Evolutionary conservation across 2,113 vertebrate genomes (phyloP).

Genomic region (Cygnus buccinator): DNA sequence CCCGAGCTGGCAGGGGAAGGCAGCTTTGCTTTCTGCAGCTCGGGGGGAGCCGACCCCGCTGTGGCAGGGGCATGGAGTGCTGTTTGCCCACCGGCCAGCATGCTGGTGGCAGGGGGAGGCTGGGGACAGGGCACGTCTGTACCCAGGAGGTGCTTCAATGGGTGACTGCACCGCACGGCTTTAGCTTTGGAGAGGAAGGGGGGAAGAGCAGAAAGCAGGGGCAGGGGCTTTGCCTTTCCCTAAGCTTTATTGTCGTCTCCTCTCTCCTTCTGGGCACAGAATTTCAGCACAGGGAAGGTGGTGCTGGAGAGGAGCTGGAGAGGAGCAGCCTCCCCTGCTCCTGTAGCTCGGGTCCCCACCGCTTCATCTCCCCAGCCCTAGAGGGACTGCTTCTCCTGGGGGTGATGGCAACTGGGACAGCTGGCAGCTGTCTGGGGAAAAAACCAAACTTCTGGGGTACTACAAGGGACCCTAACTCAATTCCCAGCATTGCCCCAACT

Average conservation of each 20-base stretch:
- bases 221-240: not conserved
- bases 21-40: not conserved
- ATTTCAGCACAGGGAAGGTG: fast-evolving
- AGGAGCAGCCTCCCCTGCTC: not conserved
- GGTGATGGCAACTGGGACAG: not conserved
- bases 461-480: not conserved
- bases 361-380: fast-evolving
- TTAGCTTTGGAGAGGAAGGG: fast-evolving
- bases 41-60: not conserved
- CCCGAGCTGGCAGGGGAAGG: not conserved
- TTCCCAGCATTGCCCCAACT: not conserved
- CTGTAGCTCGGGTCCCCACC: not conserved
- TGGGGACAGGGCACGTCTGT: not conserved
- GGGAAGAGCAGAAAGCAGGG: not conserved
- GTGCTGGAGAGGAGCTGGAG: not conserved
- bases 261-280: not conserved
- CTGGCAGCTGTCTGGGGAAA: not conserved
- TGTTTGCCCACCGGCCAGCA: not conserved
- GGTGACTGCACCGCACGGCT: too few species aligned
- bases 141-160: fast-evolving
- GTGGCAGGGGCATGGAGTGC: not conserved
- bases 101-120: not conserved
- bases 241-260: not conserved
- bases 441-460: not conserved
- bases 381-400: fast-evolving